Evolutionary conservation across 2,797 vertebrate genomes (phyloP).

Genomic region (Microchirus variegatus): DNA sequence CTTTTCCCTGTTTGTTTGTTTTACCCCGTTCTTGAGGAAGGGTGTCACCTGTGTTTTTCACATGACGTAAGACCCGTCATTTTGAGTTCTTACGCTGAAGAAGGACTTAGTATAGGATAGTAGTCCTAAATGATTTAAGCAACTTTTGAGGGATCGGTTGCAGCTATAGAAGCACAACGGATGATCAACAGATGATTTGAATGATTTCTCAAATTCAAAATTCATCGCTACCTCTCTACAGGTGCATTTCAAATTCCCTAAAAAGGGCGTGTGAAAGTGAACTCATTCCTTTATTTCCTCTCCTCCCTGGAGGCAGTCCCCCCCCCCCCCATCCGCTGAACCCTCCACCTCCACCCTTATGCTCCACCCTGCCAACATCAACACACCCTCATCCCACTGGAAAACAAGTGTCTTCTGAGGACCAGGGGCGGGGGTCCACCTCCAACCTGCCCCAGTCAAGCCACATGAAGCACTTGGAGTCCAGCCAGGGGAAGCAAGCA

Average conservation of each 20-base stretch:
- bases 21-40: slow-evolving; percentile 45
- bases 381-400: slow-evolving; percentile 74
- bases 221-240: slow-evolving; percentile 57
- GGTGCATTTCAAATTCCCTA: slow-evolving; percentile 62
- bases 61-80: slow-evolving; percentile 45
- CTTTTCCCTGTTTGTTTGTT: slow-evolving; percentile 25
- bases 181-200: background rate
- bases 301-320: slow-evolving; percentile 59
- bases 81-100: slow-evolving; percentile 35
- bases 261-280: slow-evolving; percentile 77
- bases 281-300: slow-evolving; percentile 68
- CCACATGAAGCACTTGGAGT: slow-evolving; percentile 80
- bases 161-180: background rate
- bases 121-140: slow-evolving; percentile 4
- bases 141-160: slow-evolving; percentile 11
- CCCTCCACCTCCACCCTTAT: slow-evolving; percentile 48
- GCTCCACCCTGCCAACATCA: slow-evolving; percentile 77
- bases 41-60: slow-evolving; percentile 55
- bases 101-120: slow-evolving; percentile 13
- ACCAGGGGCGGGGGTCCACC: slow-evolving; percentile 67
- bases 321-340: slow-evolving; percentile 28
- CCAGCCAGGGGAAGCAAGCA: slow-evolving; percentile 74
- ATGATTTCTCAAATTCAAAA: background rate
- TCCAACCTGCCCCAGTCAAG: slow-evolving; percentile 71
- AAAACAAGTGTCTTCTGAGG: slow-evolving; percentile 81